Base-by-base conservation (phyloP, 2,113 vertebrate species). In the Pelecanoides urinatrix region DNA sequence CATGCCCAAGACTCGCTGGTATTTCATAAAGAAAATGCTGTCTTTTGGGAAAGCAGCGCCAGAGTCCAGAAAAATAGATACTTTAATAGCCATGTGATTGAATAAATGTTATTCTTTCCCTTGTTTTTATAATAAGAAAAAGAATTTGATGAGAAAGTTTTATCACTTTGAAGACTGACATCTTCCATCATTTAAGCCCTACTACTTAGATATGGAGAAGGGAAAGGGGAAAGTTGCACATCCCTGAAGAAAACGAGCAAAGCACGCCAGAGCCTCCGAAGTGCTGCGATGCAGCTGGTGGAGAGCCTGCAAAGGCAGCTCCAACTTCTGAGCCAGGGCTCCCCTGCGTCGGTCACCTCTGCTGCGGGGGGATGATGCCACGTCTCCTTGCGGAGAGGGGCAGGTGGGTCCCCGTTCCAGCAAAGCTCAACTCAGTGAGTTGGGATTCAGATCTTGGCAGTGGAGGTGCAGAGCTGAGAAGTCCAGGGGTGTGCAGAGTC, bases 391-490 rank as follows among this genome's bases (percentile, higher is more conserved):
- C 0, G 6, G 26, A 45, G 53, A 45, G 34, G 45, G 34, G 23
- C n/a, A 22, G 11, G 0, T 3, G 61, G 13, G 18, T 6, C 66
- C 50, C 52, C 45, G 49, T 9, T 3, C 49, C 16, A 17, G 36
- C 0, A 0, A 20, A 22, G 53, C 32, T 7, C 66, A 10, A 0
- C 5, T 16, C 9, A 0, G 3, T 0, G 22, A 9, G 40, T 1
- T 40, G 44, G 29, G 78, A 5, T n/a, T 27, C 32, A 2, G n/a
- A 2, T 18, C 32, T 25, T 10, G 20, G 40, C 59, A 8, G 22
- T 0, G 34, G 36, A 30, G 62, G 30, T 22, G 56, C 22, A 32
- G 42, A 52, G 42, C 27, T 21, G 19, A 36, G 49, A 7, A n/a
- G 17, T 3, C 16, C 10, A 1, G 25, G 40, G 59, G 2, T 5